phyloP scores from a whole-genome alignment of 2,797 vertebrate species.

The Gobio occitaniae region DNA sequence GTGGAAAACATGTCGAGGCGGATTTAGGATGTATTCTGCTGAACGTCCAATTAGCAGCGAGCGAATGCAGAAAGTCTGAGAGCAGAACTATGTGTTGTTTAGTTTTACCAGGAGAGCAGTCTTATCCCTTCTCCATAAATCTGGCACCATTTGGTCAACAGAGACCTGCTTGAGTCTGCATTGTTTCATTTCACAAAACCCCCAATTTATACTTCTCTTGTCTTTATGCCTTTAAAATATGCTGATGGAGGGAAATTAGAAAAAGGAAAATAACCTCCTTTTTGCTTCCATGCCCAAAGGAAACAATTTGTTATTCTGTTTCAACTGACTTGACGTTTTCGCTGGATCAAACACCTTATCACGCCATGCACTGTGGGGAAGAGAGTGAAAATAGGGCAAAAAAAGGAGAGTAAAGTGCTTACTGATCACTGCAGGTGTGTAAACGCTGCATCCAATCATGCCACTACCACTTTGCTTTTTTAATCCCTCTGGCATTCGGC shows the following conservation, averaged over 20 bases:
- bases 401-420: conserved; percentile 65
- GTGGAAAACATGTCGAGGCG: background rate
- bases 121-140: conserved; percentile 67
- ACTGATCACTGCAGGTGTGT: conserved; percentile 73
- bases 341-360: conserved; percentile 79
- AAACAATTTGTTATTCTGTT: conserved; percentile 72
- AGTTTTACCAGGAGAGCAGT: conserved; percentile 28
- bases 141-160: conserved; percentile 67
- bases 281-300: conserved; percentile 71
- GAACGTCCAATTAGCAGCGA: conserved; percentile 36
- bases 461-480: conserved; percentile 49
- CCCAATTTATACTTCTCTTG: conserved; percentile 75
- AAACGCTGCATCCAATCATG: conserved; percentile 63
- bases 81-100: conserved; percentile 10
- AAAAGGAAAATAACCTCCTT: conserved; percentile 62
- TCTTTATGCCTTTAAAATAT: conserved; percentile 74
- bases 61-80: conserved; percentile 1
- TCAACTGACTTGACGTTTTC: conserved; percentile 79
- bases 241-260: conserved; percentile 70
- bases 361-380: conserved; percentile 42
- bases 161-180: conserved; percentile 64
- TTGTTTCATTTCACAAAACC: conserved; percentile 64
- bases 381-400: conserved; percentile 43
- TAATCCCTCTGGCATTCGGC: conserved; percentile 71
- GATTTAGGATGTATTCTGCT: conserved; percentile 8